Conservation (phyloP, 1,140 invertebrate genomes). For the honey bee (Apis mellifera) region Amel_HAv3.1 CM009942.2:8072001-8072500, state of each 20-base stretch:
- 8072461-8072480: no score
- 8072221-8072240: slow-evolving; percentile 3
- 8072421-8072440: no score
- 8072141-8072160: neutral
- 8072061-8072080: neutral
- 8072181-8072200: slow-evolving; percentile 1
- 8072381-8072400: no score
- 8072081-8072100: neutral
- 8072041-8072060: slow-evolving; percentile 35
- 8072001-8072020: slow-evolving; percentile 33
- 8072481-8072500: no score
- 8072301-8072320: no score
- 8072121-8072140: slow-evolving; percentile 7
- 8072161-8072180: slow-evolving; percentile 17
- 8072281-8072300: no score
- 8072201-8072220: neutral
- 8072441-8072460: no score
- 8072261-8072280: no score
- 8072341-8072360: no score
- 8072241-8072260: neutral
- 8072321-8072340: no score
- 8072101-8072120: slow-evolving; percentile 45
- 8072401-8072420: no score
- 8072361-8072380: no score
- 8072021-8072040: slow-evolving; percentile 7